phyloP scores from a whole-genome alignment of 2,888 invertebrate species.

The Bimastos eiseni region DNA sequence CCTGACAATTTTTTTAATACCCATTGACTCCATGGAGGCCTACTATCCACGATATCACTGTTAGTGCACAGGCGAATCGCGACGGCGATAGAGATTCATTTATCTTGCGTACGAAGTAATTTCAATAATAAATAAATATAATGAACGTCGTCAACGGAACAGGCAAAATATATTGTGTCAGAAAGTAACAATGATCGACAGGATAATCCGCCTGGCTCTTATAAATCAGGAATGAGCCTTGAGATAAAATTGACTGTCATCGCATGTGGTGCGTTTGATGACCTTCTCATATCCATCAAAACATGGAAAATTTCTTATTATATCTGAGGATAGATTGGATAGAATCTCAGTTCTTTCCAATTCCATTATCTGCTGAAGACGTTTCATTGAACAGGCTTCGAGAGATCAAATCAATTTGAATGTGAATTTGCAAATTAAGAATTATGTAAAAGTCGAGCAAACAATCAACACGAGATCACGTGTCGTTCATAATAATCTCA shows the following conservation, averaged over 20 bases:
- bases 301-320: not conserved
- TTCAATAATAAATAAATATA: too few relatives aligned
- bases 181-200: too few relatives aligned
- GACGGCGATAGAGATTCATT: too few relatives aligned
- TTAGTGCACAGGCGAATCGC: too few relatives aligned
- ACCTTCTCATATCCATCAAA: not conserved
- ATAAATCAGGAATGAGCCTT: not conserved
- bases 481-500: too few relatives aligned
- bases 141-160: not conserved
- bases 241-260: not conserved
- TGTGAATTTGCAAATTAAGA: not conserved
- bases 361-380: not conserved
- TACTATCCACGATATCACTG: too few relatives aligned
- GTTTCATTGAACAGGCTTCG: not conserved
- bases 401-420: not conserved
- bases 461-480: not conserved
- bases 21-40: too few relatives aligned
- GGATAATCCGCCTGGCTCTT: not conserved
- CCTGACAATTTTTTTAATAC: too few relatives aligned
- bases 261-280: not conserved
- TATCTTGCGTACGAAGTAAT: too few relatives aligned
- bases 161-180: not conserved
- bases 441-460: not conserved
- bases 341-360: not conserved
- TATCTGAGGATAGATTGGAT: not conserved